Percentiles rank a stretch among this genome's conserved stretches.
Evolutionary conservation across 2,888 invertebrate species (phyloP).

Genomic region (Acholoe squamosa): DNA sequence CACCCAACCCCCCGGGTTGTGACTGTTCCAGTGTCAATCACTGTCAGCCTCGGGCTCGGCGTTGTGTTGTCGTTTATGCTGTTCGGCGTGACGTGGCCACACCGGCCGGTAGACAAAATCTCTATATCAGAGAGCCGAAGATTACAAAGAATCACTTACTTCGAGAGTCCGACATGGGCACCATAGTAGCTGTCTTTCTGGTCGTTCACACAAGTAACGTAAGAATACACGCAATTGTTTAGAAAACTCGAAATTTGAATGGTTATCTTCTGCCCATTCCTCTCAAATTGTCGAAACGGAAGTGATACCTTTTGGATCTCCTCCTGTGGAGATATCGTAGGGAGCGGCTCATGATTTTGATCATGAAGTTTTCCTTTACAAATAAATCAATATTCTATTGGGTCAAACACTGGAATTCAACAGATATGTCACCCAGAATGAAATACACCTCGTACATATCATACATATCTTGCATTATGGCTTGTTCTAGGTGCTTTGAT

Average conservation of each 20-base stretch:
- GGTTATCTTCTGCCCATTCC: slow-evolving; percentile 21
- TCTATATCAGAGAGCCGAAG: not conserved
- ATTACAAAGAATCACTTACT: slow-evolving; percentile 78
- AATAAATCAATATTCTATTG: too few relatives aligned
- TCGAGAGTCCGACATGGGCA: slow-evolving; percentile 84
- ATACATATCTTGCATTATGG: too few relatives aligned
- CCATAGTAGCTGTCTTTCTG: slow-evolving; percentile 75
- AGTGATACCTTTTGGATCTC: not conserved
- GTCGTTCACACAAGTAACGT: not conserved
- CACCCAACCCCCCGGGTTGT: too few relatives aligned
- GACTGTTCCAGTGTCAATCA: not conserved
- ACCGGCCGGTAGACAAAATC: not conserved
- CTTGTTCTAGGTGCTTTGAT: too few relatives aligned
- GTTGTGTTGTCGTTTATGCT: not conserved
- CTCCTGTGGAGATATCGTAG: not conserved
- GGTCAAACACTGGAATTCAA: too few relatives aligned
- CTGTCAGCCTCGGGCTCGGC: not conserved
- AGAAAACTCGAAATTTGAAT: slow-evolving; percentile 11
- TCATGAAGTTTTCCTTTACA: too few relatives aligned
- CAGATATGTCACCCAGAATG: too few relatives aligned
- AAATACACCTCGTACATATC: too few relatives aligned
- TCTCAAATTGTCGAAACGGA: slow-evolving; percentile 30
- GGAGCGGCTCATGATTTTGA: not conserved
- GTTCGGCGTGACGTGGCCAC: not conserved
- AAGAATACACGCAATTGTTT: not conserved